Base-by-base conservation (phyloP, 2,797 vertebrate species). In the Gymnodraco acuticeps region DNA sequence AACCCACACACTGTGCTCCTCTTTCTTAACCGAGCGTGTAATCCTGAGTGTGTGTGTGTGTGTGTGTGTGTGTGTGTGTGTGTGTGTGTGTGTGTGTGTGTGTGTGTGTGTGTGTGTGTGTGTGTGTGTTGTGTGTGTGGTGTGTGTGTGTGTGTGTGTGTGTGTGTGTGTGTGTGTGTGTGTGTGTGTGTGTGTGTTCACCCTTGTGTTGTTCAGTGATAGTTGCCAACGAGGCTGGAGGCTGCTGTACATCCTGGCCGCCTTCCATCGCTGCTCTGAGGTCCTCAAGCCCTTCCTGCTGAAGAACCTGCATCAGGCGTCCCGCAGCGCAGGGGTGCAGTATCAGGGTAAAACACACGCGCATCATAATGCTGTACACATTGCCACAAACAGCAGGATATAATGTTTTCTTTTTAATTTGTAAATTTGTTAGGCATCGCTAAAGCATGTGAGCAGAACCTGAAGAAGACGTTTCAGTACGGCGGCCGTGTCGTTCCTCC, bases 161-260 rank as follows among this genome's bases (percentile, higher is more conserved):
- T 3, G 3, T 27, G 27, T 27, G 27, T 3, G 27, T 27, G 27
- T 27, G 27, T 3, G 27, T 27, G 27, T 27, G 27, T 3, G 27
- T 27, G 23, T 27, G 23, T 3, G 23, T 38, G 64, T 54, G 63
- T 73, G 75, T 78, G 51, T 64, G 51, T 69, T 64, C 60, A 4
- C 67, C 68, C 70, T 63, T 59, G 61, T 81, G 68, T 64, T 60
- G 48, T 41, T 2, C 90, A 99, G 98, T 52, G 97, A 99, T 80
- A 99, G 98, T 86, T 97, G 96, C 90, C 97, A 96, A 86, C 94
- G 95, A 76, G 98, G 98, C 63, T 99, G 98, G 98, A 96, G 97
- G 88, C 88, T 99, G 85, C 94, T 99, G 17, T 99, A 97, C 92
- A 96, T 99, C 62, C 88, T 99, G 12, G 94, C 96, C 0, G 96